Conservation (phyloP, 2,888 invertebrate species). For the Brenthis hecate region DNA sequence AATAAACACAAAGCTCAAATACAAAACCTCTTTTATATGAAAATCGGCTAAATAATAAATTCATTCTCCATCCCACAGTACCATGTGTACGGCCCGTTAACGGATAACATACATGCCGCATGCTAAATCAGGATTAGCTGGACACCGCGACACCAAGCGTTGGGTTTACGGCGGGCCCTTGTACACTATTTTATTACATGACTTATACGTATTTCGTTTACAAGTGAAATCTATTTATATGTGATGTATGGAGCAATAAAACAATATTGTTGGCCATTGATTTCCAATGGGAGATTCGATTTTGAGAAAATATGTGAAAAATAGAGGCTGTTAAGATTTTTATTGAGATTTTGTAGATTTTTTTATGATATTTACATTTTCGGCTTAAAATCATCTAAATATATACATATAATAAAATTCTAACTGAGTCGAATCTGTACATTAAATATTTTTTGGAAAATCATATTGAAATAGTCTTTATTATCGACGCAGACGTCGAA, state of each 20-base stretch:
- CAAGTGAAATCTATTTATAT: constrained; percentile 17
- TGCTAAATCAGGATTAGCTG: constrained; percentile 80
- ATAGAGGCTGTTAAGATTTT: no score
- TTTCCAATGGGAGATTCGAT: neutral
- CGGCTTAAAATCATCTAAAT: no score
- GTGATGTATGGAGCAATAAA: constrained; percentile 21
- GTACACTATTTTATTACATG: constrained; percentile 61
- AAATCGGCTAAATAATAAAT: neutral
- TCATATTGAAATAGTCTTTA: no score
- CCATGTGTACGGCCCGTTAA: constrained; percentile 57
- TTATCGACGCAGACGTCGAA: no score
- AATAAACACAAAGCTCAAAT: no score
- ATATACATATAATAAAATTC: no score
- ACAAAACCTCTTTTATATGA: neutral
- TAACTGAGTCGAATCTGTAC: no score
- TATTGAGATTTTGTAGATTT: no score
- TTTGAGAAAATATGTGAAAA: neutral
- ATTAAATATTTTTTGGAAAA: no score
- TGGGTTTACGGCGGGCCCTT: constrained; percentile 65
- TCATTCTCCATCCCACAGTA: constrained; percentile 2
- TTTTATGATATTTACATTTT: no score
- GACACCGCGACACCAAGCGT: constrained; percentile 68
- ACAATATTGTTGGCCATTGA: constrained; percentile 7
- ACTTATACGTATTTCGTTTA: constrained; percentile 20
- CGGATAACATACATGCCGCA: constrained; percentile 65